Evolutionary conservation across 1,140 invertebrate genomes (phyloP).

Genomic region (Drosophila santomea): DNA sequence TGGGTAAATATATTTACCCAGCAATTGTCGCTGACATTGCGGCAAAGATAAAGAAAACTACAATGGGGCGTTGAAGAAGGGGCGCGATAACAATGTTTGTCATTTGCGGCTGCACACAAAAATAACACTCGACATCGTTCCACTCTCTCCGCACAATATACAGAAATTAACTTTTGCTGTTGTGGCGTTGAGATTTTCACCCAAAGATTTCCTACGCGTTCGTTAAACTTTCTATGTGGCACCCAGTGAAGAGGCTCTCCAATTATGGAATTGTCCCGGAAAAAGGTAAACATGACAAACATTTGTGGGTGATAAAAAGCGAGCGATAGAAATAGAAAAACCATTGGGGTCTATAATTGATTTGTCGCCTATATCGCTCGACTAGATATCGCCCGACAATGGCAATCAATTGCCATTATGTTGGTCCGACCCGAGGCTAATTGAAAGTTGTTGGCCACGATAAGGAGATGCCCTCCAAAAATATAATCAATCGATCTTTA

Average conservation of each 20-base stretch:
- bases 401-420: conserved; percentile 79
- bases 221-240: conserved; percentile 49
- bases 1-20: conserved; percentile 56
- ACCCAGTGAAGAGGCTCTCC: conserved; percentile 28
- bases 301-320: conserved; percentile 48
- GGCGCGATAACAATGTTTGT: conserved; percentile 70
- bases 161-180: conserved; percentile 74
- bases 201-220: conserved; percentile 61
- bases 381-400: conserved; percentile 66
- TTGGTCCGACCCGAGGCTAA: conserved; percentile 53
- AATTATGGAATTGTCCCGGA: conserved; percentile 60
- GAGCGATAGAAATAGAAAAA: conserved; percentile 2
- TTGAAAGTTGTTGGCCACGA: conserved; percentile 70
- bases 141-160: conserved; percentile 21
- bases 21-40: conserved; percentile 62
- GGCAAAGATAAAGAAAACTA: conserved; percentile 58
- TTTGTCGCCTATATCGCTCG: conserved; percentile 51
- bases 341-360: conserved; percentile 62
- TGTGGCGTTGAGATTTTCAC: conserved; percentile 44
- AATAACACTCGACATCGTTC: conserved; percentile 38
- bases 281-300: conserved; percentile 49
- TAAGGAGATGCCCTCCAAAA: conserved; percentile 12
- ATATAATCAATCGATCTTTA: conserved; percentile 48
- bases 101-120: conserved; percentile 43
- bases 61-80: neutral